Evolutionary conservation across 2,888 invertebrate genomes (phyloP), one percentile per base, ranked within the genome.

Genomic region (Hydrotaea diabolus): DNA sequence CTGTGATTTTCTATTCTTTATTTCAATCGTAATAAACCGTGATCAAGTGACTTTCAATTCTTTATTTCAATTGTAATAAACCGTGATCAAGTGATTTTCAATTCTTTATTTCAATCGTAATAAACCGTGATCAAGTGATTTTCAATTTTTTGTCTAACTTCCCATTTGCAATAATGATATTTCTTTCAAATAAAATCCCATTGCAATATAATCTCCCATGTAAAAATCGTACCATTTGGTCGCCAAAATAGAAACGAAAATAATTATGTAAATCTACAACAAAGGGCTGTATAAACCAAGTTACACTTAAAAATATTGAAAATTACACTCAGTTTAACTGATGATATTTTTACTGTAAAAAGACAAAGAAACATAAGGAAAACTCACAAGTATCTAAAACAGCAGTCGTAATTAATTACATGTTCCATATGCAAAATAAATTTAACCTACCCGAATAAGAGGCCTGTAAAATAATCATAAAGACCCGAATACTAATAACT

Each of bases 141-240:
- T n/a, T n/a, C n/a, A n/a, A 31, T 31, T 31, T 31, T 31, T 31
- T 39, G 3, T 39, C 9, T 8, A 13, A 39, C 4, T 39, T 39
- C 11, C 49, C 49, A 49, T 49, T 49, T n/a, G n/a, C 43, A 11
- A 43, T 11, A 43, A 13, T 43, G 43, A 43, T 2, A 43, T 43
- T 43, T 36, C 13, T 43, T 53, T 7, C 17, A 7, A 2, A 19
- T 19, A 55, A 55, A 4, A 21, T 55, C n/a, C 2, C 15, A n/a
- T 49, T 49, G 1, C n/a, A 7, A n/a, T 49, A 59, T 17, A 57
- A 39, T 53, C n/a, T 55, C 74, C 36, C 17, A 31, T 21, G 13
- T 59, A 87, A 89, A 90, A 89, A 88, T 89, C 88, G 86, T 87
- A 85, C 75, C 89, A 87, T 86, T 90, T 89, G 87, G 90, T 85